phyloP scores from a whole-genome alignment of 2,888 invertebrate species.

The Globia sparganii region DNA sequence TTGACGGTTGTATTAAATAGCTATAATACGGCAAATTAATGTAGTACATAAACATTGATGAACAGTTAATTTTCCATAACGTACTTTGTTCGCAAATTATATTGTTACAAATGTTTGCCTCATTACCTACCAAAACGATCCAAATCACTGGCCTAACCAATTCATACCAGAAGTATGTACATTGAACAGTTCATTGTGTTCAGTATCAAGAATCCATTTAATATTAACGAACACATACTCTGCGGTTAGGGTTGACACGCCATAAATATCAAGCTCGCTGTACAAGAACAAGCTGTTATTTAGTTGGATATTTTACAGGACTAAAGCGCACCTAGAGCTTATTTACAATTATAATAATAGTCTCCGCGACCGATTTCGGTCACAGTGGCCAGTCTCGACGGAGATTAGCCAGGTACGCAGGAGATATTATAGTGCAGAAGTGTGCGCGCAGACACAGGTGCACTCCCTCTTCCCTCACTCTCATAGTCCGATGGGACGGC shows the following conservation, averaged over 20 bases:
- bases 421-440: no score
- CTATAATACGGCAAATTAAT: neutral
- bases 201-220: constrained; percentile 49
- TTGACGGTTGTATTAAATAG: neutral
- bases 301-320: no score
- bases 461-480: no score
- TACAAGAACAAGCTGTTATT: no score
- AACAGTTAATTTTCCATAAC: no score
- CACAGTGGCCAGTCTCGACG: no score
- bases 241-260: constrained; percentile 42
- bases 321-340: no score
- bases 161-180: constrained; percentile 15
- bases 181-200: constrained; percentile 25
- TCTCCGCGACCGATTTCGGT: no score
- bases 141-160: neutral
- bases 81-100: neutral
- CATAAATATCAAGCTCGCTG: constrained; percentile 9
- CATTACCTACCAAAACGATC: neutral
- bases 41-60: neutral
- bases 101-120: neutral
- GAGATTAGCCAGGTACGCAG: no score
- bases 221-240: constrained; percentile 30
- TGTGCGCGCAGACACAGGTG: no score
- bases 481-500: no score
- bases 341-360: neutral